phyloP scores from a whole-genome alignment of 2,888 invertebrate species.

The Meloe dianella region DNA sequence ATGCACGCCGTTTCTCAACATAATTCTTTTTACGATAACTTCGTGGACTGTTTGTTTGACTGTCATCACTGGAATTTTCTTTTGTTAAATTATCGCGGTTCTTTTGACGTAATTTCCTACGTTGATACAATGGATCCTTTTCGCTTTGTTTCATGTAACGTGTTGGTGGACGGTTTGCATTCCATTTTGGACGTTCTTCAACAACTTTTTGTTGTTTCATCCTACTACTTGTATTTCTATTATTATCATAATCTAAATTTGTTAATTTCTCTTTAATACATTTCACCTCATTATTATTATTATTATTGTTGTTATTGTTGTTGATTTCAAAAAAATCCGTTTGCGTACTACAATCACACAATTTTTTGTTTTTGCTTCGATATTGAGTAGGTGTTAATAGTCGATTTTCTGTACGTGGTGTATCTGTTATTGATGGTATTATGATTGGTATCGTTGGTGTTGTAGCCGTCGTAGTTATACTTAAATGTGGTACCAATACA shows the following conservation, averaged over 20 bases:
- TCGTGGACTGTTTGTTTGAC: constrained; percentile 66
- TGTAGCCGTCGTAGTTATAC: constrained; percentile 46
- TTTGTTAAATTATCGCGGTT: constrained; percentile 59
- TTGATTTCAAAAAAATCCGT: constrained; percentile 60
- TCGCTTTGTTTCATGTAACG: constrained; percentile 90
- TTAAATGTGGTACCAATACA: constrained; percentile 64
- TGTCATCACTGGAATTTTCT: constrained; percentile 69
- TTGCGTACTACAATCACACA: constrained; percentile 73
- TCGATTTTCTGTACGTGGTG: constrained; percentile 59
- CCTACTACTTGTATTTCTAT: constrained; percentile 61
- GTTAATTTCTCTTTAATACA: constrained; percentile 53
- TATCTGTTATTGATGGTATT: constrained; percentile 45
- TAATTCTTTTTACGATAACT: constrained; percentile 57
- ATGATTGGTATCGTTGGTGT: constrained; percentile 51
- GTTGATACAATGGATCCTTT: constrained; percentile 83
- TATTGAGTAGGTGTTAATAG: constrained; percentile 67
- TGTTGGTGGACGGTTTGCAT: constrained; percentile 77
- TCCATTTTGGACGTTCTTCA: constrained; percentile 76
- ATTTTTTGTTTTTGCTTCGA: constrained; percentile 58
- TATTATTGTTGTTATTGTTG: constrained; percentile 47
- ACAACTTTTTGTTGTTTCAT: constrained; percentile 64
- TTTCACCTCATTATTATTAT: constrained; percentile 51
- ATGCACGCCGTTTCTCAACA: constrained; percentile 59
- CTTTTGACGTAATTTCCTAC: constrained; percentile 71
- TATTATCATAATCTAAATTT: constrained; percentile 64